Evolutionary conservation across 2,113 vertebrate genomes (phyloP).

Genomic region (Rhea pennata): DNA sequence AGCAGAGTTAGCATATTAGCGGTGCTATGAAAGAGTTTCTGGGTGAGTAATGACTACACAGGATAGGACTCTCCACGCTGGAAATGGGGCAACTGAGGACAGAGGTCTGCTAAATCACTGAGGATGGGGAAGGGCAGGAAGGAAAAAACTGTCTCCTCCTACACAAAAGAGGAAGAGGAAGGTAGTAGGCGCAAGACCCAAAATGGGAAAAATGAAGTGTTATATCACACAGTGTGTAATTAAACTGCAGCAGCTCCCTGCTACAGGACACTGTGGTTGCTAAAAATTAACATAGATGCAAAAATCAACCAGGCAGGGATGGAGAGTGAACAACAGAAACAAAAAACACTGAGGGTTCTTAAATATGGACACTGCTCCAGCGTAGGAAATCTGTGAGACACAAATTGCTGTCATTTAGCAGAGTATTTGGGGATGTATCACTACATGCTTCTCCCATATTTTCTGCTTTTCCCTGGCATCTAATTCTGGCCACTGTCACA

Average conservation of each 20-base stretch:
- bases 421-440: neutral
- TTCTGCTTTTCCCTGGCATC: neutral
- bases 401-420: neutral
- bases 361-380: neutral
- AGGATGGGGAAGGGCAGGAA: neutral
- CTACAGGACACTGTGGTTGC: neutral
- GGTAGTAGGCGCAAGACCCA: neutral
- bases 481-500: neutral
- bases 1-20: neutral
- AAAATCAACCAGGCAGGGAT: neutral
- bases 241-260: slow-evolving; percentile 14
- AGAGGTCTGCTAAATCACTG: neutral
- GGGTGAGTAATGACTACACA: neutral
- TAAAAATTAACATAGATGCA: neutral
- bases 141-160: neutral
- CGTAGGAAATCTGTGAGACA: neutral
- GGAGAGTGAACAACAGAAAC: neutral
- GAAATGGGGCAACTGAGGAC: neutral
- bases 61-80: neutral
- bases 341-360: neutral
- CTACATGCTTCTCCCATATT: neutral
- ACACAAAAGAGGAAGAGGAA: neutral
- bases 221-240: neutral
- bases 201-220: neutral
- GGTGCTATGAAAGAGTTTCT: neutral